These are phyloP conservation scores for Helarctos malayanus DNA, from an alignment of 2,797 vertebrate genomes.

Conservation along the genomic window DNA sequence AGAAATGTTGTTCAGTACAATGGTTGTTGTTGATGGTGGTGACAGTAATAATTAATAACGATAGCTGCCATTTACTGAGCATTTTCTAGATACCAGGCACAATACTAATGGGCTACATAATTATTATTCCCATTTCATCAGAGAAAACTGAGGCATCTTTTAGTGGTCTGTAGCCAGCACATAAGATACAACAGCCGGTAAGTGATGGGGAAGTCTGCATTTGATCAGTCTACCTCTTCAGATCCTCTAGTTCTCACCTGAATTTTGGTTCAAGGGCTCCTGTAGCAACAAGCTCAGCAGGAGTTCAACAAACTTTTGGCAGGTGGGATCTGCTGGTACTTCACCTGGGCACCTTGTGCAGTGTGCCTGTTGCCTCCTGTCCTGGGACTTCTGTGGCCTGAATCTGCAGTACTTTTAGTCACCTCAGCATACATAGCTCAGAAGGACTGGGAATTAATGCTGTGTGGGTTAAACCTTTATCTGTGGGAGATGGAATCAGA, in stretches of 20 bases:
- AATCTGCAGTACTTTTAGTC: rapidly evolving
- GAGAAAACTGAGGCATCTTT: neutral
- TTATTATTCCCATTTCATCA: neutral
- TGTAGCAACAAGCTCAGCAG: neutral
- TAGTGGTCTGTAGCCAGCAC: neutral
- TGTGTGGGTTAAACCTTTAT: neutral
- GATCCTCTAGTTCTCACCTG: neutral
- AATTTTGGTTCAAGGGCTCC: neutral
- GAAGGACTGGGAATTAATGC: neutral
- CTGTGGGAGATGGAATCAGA: neutral
- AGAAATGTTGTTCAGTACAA: neutral
- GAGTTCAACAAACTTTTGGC: neutral
- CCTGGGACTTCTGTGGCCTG: neutral
- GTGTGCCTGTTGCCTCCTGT: neutral
- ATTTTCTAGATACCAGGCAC: neutral
- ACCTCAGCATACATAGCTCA: neutral
- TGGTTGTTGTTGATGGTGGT: neutral
- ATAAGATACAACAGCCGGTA: neutral
- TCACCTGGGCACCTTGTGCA: too few species aligned
- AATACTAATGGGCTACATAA: neutral
- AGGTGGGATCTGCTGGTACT: neutral
- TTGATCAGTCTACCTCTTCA: neutral
- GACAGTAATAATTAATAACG: neutral
- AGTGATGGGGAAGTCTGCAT: neutral
- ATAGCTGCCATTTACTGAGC: neutral